Percentiles rank a stretch among this genome's conserved stretches.
phyloP scores from a whole-genome alignment of 2,888 invertebrate species.

The Mechanitis mazaeus region DNA sequence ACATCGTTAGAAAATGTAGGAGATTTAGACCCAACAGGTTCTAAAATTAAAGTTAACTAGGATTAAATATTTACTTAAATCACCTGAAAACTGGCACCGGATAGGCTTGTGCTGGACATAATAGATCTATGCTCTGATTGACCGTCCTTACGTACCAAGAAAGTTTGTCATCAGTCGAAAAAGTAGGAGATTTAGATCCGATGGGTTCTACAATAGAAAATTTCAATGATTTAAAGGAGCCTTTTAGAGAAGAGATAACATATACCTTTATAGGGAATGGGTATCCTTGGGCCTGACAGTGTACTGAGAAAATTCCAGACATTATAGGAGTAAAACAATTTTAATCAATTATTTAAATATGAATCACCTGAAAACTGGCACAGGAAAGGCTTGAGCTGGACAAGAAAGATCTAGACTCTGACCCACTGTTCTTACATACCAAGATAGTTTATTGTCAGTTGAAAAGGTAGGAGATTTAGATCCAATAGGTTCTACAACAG shows the following conservation, averaged over 20 bases:
- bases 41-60: constrained; percentile 60
- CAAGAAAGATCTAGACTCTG: constrained; percentile 77
- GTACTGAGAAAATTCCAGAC: constrained; percentile 79
- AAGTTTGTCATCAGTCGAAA: constrained; percentile 78
- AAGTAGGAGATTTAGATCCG: constrained; percentile 77
- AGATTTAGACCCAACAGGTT: constrained; percentile 83
- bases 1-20: constrained; percentile 83
- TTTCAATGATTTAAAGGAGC: constrained; percentile 1
- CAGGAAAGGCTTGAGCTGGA: constrained; percentile 81
- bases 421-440: constrained; percentile 71
- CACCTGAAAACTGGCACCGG: constrained; percentile 85
- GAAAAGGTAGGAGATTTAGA: constrained; percentile 78
- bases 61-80: constrained; percentile 42
- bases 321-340: constrained; percentile 81
- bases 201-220: constrained; percentile 72
- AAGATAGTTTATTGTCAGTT: constrained; percentile 78
- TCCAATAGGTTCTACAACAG: constrained; percentile 77
- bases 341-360: constrained; percentile 68
- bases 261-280: constrained; percentile 78
- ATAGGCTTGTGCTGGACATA: constrained; percentile 80
- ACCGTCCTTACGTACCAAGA: constrained; percentile 76
- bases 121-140: constrained; percentile 75
- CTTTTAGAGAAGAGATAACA: constrained; percentile 8
- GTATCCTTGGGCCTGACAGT: constrained; percentile 88
- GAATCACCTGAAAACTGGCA: constrained; percentile 82